Conservation (phyloP, 2,797 vertebrate genomes). For the Poeciliopsis presidionis region DNA sequence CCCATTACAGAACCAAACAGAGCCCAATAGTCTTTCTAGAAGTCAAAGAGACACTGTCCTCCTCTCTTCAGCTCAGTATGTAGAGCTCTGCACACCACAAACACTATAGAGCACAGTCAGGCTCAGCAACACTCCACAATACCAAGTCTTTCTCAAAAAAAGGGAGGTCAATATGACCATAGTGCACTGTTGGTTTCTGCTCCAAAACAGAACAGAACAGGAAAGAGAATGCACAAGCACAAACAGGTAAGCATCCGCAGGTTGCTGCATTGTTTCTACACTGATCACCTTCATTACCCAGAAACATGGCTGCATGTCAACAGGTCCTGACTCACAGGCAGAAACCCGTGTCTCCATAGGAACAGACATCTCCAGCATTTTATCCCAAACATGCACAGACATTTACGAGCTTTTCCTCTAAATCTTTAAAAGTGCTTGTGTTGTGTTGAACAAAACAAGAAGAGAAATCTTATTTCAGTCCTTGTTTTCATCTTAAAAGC, state of each 20-base stretch:
- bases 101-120: neutral
- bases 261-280: neutral
- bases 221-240: neutral
- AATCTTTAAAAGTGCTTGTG: neutral
- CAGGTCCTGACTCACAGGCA: neutral
- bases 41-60: neutral
- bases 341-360: neutral
- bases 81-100: neutral
- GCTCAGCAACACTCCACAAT: neutral
- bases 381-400: neutral
- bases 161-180: neutral
- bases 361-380: neutral
- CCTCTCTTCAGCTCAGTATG: neutral
- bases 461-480: slow-evolving; percentile 36
- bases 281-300: neutral
- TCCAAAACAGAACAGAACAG: neutral
- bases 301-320: neutral
- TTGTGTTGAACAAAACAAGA: slow-evolving; percentile 26
- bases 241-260: neutral
- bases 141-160: neutral
- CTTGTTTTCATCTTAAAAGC: slow-evolving; percentile 12
- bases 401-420: neutral
- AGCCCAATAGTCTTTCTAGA: neutral
- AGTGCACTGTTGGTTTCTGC: neutral
- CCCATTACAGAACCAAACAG: neutral